These are phyloP conservation scores for Myotis myotis DNA, from an alignment of 2,797 vertebrate species.

Conservation along the genomic window DNA sequence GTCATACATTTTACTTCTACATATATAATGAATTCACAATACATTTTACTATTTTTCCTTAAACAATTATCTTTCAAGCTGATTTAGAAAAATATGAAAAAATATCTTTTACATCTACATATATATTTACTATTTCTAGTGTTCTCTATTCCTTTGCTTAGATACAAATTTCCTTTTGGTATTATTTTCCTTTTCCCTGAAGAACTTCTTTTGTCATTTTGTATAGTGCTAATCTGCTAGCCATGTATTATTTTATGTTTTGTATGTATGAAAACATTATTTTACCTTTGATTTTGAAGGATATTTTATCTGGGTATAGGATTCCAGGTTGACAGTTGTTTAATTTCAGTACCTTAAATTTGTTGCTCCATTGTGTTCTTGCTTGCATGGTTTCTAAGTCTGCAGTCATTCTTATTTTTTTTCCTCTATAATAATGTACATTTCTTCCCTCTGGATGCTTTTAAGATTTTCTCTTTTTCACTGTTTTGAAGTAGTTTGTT, in stretches of 20 bases:
- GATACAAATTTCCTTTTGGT: background rate
- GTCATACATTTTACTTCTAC: background rate
- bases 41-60: background rate
- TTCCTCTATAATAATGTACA: background rate
- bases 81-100: background rate
- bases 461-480: background rate
- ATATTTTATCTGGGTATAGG: background rate
- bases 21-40: background rate
- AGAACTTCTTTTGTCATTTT: background rate
- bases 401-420: background rate
- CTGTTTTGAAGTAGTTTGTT: background rate
- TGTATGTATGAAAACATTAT: background rate
- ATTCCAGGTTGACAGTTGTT: background rate
- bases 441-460: background rate
- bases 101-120: background rate
- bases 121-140: background rate
- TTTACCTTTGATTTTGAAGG: background rate
- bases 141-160: background rate
- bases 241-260: background rate
- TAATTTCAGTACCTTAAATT: background rate
- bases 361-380: background rate
- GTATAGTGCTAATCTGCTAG: background rate
- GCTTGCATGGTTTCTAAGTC: background rate
- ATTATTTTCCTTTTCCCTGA: slow-evolving; percentile 23
- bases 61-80: background rate